Conservation (phyloP, 2,888 invertebrate genomes). For the Polyploca ridens region DNA sequence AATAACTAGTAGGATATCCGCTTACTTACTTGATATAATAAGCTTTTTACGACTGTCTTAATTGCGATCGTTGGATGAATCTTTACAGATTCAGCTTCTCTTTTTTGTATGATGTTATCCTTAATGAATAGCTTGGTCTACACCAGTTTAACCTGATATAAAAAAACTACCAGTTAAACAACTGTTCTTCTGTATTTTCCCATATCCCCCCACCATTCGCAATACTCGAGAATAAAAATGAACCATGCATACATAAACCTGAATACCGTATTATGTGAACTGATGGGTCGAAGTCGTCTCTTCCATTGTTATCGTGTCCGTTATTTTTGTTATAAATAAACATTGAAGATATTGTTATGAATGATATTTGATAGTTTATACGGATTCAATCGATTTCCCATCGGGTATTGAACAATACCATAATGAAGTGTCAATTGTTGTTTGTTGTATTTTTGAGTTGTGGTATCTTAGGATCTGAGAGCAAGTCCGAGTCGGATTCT, state of each 20-base stretch:
- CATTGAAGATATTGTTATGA: not conserved
- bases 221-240: not conserved
- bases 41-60: too few species aligned
- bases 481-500: slow-evolving; percentile 65
- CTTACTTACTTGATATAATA: too few species aligned
- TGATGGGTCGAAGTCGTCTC: not conserved
- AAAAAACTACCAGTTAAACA: too few species aligned
- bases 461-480: slow-evolving; percentile 48
- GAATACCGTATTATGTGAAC: not conserved
- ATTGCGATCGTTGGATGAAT: too few species aligned
- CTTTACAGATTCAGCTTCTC: too few species aligned
- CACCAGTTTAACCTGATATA: not conserved
- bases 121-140: too few species aligned
- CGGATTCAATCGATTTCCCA: not conserved
- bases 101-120: too few species aligned
- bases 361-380: not conserved
- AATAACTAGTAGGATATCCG: too few species aligned
- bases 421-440: not conserved
- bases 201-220: not conserved
- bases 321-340: not conserved
- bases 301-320: not conserved
- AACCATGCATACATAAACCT: not conserved
- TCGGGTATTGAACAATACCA: not conserved
- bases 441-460: slow-evolving; percentile 12
- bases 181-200: not conserved